These are phyloP conservation scores for Rhineura floridana DNA, from an alignment of 2,113 vertebrate genomes.

Conservation along the genomic window DNA sequence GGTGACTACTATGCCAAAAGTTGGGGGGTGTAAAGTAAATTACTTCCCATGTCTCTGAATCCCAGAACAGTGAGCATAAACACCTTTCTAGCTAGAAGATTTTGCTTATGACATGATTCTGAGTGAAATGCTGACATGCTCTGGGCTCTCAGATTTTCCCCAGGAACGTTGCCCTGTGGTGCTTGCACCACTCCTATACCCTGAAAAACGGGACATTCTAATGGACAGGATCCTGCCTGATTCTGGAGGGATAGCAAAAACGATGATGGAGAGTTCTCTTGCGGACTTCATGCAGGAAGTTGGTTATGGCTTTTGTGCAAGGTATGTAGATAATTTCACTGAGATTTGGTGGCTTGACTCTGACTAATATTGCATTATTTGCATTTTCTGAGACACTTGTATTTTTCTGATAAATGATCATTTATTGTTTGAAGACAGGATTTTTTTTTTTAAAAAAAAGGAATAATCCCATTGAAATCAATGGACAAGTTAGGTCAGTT, in stretches of 20 bases:
- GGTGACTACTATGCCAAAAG: not conserved
- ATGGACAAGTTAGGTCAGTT: no score
- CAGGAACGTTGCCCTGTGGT: slow-evolving; percentile 99
- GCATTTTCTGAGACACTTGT: no score
- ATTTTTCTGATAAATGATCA: no score
- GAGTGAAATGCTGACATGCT: not conserved
- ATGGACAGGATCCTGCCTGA: slow-evolving; percentile 99
- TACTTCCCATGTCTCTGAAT: not conserved
- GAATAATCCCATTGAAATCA: no score
- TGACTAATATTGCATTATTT: no score
- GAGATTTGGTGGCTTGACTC: no score
- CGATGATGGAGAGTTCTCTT: slow-evolving; percentile 99
- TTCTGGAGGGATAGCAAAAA: slow-evolving; percentile 99
- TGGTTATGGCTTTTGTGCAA: slow-evolving; percentile 98
- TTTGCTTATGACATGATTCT: not conserved
- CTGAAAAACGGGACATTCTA: slow-evolving; percentile 99
- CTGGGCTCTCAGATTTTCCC: slow-evolving; percentile 89
- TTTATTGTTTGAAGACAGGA: no score
- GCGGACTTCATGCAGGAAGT: slow-evolving; percentile 99
- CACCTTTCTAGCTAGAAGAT: not conserved
- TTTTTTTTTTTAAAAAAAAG: no score
- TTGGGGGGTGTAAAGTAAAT: not conserved
- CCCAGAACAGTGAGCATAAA: not conserved
- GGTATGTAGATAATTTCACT: slow-evolving; percentile 76
- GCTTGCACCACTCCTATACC: slow-evolving; percentile 99